Conservation (phyloP, 2,888 invertebrate species). For the Cryptocephalus moraei region DNA sequence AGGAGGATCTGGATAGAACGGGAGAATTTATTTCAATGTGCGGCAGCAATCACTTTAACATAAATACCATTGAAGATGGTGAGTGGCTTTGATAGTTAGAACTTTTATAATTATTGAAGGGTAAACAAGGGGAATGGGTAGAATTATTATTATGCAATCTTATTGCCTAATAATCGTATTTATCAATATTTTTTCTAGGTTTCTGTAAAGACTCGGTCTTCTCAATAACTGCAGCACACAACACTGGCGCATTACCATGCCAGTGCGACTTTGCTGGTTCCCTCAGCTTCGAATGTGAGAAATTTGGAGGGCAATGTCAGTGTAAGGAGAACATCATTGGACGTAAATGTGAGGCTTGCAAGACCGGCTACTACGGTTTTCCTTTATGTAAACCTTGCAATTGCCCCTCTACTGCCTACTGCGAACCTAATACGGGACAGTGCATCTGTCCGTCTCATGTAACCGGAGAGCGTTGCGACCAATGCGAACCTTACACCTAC, state of each 20-base stretch:
- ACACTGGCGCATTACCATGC: conserved; percentile 84
- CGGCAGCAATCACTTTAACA: conserved; percentile 75
- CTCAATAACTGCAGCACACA: conserved; percentile 90
- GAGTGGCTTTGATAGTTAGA: not conserved
- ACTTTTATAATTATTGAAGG: too few species aligned
- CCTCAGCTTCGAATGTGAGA: conserved; percentile 75
- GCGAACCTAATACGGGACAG: conserved; percentile 59
- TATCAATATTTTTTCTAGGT: conserved; percentile 37
- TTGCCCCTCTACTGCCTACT: conserved; percentile 74
- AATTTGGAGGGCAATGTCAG: conserved; percentile 93
- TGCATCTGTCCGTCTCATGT: conserved; percentile 92
- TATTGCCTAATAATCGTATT: too few species aligned
- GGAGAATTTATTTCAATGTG: conserved; percentile 83
- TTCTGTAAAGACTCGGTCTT: conserved; percentile 89
- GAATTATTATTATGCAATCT: too few species aligned
- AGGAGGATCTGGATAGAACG: conserved; percentile 72
- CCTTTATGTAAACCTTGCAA: conserved; percentile 86
- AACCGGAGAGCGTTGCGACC: conserved; percentile 79
- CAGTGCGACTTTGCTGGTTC: conserved; percentile 85
- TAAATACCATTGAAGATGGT: conserved; percentile 53
- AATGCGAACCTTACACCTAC: conserved; percentile 80
- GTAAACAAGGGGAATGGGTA: too few species aligned
- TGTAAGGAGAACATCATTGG: conserved; percentile 92
- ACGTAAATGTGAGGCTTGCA: conserved; percentile 67
- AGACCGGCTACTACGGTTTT: conserved; percentile 90